Conservation (phyloP, 2,797 vertebrate genomes). For the Galaxias olidus region DNA sequence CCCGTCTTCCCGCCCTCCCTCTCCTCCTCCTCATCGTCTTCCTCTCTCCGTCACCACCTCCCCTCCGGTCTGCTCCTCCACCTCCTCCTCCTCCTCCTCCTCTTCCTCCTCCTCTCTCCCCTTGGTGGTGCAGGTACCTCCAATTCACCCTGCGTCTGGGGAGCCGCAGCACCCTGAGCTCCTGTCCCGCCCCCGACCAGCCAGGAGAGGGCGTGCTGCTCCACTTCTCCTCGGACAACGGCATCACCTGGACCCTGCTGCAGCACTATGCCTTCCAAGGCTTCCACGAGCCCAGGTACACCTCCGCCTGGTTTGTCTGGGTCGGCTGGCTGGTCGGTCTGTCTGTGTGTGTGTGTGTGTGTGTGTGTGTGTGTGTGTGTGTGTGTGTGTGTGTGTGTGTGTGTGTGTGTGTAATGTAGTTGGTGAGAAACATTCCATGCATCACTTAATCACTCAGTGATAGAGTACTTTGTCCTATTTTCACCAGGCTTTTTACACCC, state of each 20-base stretch:
- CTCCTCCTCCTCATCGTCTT: neutral
- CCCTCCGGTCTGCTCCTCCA: neutral
- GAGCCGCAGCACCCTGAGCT: slow-evolving; percentile 93
- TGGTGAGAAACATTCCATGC: too few species aligned
- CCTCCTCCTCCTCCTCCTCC: neutral
- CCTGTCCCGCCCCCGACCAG: slow-evolving; percentile 93
- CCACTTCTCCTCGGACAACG: slow-evolving; percentile 95
- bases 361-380: neutral
- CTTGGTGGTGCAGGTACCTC: slow-evolving; percentile 80
- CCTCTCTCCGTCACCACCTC: neutral
- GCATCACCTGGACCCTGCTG: slow-evolving; percentile 97
- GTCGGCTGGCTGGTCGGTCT: too few species aligned
- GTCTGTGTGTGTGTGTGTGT: slow-evolving; percentile 2
- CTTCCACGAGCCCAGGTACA: slow-evolving; percentile 95
- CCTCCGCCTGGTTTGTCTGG: too few species aligned
- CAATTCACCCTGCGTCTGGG: slow-evolving; percentile 95
- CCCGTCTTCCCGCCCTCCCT: neutral
- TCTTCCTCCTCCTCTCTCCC: neutral
- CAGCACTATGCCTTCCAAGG: slow-evolving; percentile 94
- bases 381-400: slow-evolving; percentile 9
- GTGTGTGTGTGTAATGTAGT: slow-evolving; percentile 4
- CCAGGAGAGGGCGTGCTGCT: slow-evolving; percentile 94
- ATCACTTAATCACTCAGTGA: too few species aligned
- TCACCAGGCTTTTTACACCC: too few species aligned
- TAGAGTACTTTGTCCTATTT: too few species aligned